These are phyloP conservation scores for Fratercula arctica DNA, from an alignment of 2,797 vertebrate species.

Conservation along the genomic window DNA sequence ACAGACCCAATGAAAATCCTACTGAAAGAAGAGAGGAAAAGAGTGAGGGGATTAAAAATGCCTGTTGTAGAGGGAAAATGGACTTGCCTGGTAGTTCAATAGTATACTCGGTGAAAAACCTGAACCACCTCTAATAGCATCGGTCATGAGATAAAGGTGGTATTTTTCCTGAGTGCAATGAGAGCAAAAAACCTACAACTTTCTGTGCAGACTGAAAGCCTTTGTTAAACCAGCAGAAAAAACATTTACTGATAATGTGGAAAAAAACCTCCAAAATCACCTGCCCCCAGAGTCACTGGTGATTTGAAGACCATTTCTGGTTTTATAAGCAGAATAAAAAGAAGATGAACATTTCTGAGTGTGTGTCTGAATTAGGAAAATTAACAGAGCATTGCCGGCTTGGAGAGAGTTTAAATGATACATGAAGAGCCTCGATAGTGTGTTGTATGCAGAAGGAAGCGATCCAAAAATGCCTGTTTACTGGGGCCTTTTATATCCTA, in stretches of 20 bases:
- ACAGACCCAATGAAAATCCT: not conserved
- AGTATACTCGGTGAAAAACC: not conserved
- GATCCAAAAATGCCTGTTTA: not conserved
- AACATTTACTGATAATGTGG: not conserved
- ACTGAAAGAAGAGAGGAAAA: not conserved
- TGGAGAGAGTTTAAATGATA: not conserved
- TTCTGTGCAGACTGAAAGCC: not conserved
- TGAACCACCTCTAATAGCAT: not conserved
- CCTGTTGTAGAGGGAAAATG: not conserved
- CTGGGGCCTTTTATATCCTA: not conserved
- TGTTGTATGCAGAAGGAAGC: not conserved
- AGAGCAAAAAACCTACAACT: not conserved
- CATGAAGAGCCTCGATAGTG: not conserved
- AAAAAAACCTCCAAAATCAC: not conserved
- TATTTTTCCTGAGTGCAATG: not conserved
- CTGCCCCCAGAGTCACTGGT: not conserved
- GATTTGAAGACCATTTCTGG: not conserved
- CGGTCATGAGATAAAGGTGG: not conserved
- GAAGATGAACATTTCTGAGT: not conserved
- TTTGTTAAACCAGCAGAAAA: conserved; percentile 10
- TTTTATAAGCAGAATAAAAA: conserved; percentile 12
- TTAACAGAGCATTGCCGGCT: not conserved
- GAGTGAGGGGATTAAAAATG: not conserved
- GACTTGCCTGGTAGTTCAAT: not conserved
- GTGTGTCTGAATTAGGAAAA: conserved; percentile 1